Conservation (phyloP, 2,797 vertebrate genomes). For the Oreochromis mossambicus region DNA sequence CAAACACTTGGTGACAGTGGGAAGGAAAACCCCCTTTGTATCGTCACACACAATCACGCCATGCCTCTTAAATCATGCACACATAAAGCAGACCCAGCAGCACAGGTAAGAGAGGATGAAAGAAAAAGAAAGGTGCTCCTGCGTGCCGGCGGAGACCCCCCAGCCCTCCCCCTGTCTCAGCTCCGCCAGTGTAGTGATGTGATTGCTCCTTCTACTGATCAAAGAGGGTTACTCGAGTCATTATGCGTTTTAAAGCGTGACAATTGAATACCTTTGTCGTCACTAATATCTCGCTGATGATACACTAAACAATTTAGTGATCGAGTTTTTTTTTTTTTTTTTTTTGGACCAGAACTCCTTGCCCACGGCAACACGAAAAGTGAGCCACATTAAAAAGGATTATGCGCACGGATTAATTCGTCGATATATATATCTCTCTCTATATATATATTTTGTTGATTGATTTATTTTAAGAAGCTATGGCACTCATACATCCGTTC, state of each 20-base stretch:
- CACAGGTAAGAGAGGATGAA: neutral
- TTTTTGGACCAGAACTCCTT: constrained; percentile 7
- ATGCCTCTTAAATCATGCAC: neutral
- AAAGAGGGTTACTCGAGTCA: constrained; percentile 49
- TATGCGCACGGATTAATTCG: neutral
- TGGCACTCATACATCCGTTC: neutral
- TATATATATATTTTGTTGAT: fast-evolving
- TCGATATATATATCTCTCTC: neutral
- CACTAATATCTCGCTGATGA: constrained; percentile 60
- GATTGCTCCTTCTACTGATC: constrained; percentile 55
- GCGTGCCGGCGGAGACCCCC: constrained; percentile 41
- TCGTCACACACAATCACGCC: neutral
- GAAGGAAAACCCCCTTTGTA: neutral
- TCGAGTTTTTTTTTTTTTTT: neutral
- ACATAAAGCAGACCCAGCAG: neutral
- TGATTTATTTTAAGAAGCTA: neutral
- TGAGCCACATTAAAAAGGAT: neutral
- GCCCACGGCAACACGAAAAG: constrained; percentile 13
- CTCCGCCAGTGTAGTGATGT: constrained; percentile 43
- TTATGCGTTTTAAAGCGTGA: constrained; percentile 54
- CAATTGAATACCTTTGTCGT: constrained; percentile 53
- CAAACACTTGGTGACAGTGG: neutral
- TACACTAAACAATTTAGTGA: constrained; percentile 43
- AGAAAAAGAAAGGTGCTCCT: constrained; percentile 3
- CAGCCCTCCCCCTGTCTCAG: constrained; percentile 34